A percentile compares a stretch with the other conserved stretches of the same genome.
These are phyloP conservation scores for Aphelenchoides avenae DNA, from an alignment of 1,140 invertebrate species.

Conservation along the genomic window DNA sequence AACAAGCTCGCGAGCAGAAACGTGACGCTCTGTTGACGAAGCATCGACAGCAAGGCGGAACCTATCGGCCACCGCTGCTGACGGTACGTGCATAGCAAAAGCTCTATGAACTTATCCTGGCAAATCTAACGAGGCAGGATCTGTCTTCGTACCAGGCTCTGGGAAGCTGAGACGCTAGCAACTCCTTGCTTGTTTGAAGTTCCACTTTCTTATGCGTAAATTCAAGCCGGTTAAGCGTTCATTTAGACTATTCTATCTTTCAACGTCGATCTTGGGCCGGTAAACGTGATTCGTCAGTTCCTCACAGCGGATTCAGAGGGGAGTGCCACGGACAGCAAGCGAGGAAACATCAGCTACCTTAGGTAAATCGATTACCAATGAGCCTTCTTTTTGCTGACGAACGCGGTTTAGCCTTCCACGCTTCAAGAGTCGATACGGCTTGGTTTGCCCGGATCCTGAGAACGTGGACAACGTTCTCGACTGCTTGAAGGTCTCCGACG, in stretches of 20 bases:
- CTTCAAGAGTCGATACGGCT: conserved; percentile 37
- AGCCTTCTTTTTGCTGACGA: conserved; percentile 22
- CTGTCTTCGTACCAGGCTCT: too few relatives aligned
- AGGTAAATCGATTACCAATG: conserved; percentile 25
- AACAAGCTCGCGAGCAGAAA: conserved; percentile 11
- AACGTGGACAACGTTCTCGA: conserved; percentile 32
- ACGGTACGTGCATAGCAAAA: too few relatives aligned
- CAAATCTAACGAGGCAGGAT: too few relatives aligned
- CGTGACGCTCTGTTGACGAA: too few relatives aligned
- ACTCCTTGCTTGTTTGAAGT: too few relatives aligned
- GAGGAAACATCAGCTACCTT: conserved; percentile 5
- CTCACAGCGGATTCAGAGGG: conserved; percentile 18
- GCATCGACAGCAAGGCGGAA: too few relatives aligned
- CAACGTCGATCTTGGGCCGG: conserved; percentile 2
- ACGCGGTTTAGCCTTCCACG: conserved; percentile 46
- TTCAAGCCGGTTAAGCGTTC: too few relatives aligned
- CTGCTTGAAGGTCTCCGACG: conserved; percentile 37
- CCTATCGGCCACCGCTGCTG: too few relatives aligned
- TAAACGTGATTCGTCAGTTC: conserved; percentile 10
- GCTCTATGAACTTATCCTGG: too few relatives aligned
- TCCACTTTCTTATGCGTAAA: too few relatives aligned
- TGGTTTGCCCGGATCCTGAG: conserved; percentile 25
- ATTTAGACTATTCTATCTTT: conserved; percentile 35
- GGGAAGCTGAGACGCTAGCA: too few relatives aligned
- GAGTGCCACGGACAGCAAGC: conserved; percentile 3